Percentiles rank a stretch among this genome's conserved stretches.
phyloP scores from a whole-genome alignment of 92 coral and sea anemone genomes.

The Heliopora coerulea region DNA sequence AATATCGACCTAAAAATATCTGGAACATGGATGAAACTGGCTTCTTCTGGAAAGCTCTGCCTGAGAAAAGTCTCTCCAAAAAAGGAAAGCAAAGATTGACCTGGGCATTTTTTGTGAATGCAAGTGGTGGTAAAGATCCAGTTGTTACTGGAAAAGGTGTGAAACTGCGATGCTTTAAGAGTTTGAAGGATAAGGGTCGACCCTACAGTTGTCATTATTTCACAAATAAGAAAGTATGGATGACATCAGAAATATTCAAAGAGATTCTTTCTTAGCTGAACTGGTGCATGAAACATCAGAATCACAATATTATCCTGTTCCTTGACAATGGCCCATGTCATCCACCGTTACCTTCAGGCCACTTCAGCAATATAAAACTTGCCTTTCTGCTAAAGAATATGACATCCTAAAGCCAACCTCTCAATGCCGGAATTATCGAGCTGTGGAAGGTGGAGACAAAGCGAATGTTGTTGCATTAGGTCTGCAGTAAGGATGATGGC shows the following conservation, averaged over 20 bases:
- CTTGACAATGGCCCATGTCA: constrained; percentile 5
- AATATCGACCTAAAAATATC: no score
- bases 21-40: no score
- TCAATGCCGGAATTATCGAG: constrained; percentile 9
- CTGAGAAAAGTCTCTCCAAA: no score
- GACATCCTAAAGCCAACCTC: neutral
- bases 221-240: constrained; percentile 6
- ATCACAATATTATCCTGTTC: neutral
- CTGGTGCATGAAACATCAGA: neutral
- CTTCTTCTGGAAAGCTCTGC: no score
- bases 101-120: no score
- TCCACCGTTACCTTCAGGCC: no score
- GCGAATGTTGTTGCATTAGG: constrained; percentile 5
- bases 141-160: no score
- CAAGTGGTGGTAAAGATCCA: no score
- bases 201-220: constrained; percentile 17
- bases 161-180: no score
- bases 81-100: neutral
- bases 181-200: no score
- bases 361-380: no score
- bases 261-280: constrained; percentile 2
- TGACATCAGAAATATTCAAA: no score
- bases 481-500: constrained; percentile 5
- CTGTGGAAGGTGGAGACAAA: constrained; percentile 6
- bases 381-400: neutral